phyloP scores from a whole-genome alignment of 2,797 vertebrate genomes.

The Sardinella longiceps region DNA sequence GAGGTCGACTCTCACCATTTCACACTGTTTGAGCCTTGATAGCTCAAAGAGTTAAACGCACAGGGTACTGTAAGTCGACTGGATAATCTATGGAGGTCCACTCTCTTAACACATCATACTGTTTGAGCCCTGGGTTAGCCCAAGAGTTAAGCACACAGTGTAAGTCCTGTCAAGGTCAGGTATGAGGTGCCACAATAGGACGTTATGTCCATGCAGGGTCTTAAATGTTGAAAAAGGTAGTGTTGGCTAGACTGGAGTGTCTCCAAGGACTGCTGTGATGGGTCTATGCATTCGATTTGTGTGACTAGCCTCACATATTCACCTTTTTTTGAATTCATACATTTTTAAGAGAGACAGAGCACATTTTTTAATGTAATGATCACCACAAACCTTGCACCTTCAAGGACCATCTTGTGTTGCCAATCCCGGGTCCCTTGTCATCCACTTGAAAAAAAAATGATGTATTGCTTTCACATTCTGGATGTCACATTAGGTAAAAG shows the following conservation, averaged over 20 bases:
- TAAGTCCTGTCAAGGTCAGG: background rate
- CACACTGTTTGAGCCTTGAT: background rate
- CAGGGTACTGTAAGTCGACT: no score
- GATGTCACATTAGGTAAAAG: background rate
- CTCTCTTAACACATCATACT: background rate
- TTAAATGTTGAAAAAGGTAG: background rate
- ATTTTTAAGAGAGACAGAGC: background rate
- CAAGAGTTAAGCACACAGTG: background rate
- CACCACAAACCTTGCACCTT: background rate
- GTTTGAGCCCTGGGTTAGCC: background rate
- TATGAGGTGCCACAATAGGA: background rate
- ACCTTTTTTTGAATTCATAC: background rate
- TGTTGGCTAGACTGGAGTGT: background rate
- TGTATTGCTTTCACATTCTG: slow-evolving; percentile 1
- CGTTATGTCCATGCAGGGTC: background rate
- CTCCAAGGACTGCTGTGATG: background rate
- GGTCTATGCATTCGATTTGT: background rate
- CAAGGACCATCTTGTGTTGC: background rate
- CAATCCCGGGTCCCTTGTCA: background rate
- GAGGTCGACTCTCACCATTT: background rate
- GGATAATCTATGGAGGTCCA: background rate
- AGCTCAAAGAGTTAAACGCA: background rate
- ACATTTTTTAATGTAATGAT: background rate
- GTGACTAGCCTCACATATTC: background rate
- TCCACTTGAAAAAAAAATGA: background rate